Base-by-base conservation (phyloP, 2,797 vertebrate genomes). In the Australoheros facetus region DNA sequence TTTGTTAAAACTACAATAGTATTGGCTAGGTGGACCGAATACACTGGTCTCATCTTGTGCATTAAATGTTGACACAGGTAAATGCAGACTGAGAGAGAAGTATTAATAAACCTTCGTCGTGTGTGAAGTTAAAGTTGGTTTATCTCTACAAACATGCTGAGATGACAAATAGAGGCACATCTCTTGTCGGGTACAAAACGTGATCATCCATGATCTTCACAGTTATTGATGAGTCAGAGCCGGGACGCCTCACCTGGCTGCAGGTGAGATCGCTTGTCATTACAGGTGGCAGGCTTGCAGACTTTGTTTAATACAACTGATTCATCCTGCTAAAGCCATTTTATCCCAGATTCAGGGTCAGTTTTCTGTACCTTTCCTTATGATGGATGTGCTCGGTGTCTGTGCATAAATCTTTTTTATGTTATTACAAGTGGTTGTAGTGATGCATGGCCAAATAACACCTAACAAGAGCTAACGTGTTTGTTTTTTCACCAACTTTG, bases 261-360 rank as follows among this genome's bases (percentile, higher is more conserved):
- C 56, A 58, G 80, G 72, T 82, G 79, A 75, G 66, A 42, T 73
- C 10, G 1, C 71, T 23, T 75, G 39, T 75, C 54, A 3, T 30
- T 53, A 76, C 79, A 81, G 82, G 71, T 79, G 82, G 74, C 71
- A 12, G 53, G 7, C 45, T 42, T 39, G 48, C 13, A 32, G 66
- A 14, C 30, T 34, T 69, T 0, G 1, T 48, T 23, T 3, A 66
- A 23, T 42, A 66, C 11, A 17, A 28, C 17, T 30, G 5, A 51
- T 69, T 26, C 2, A 4, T 55, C 39, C 17, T 21, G 78, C 42
- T 59, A 19, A 66, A 48, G 34, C 42, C 2, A 4, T 4, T 42
- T 58, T 39, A n/a, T 37, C 12, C 7, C 7, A 2, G 9, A 23
- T 30, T 69, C 13, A 56, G 23, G n/a, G 3, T 39, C 57, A 14